Conservation (phyloP, 1,140 invertebrate genomes). For the Meteorus sp. region DNA sequence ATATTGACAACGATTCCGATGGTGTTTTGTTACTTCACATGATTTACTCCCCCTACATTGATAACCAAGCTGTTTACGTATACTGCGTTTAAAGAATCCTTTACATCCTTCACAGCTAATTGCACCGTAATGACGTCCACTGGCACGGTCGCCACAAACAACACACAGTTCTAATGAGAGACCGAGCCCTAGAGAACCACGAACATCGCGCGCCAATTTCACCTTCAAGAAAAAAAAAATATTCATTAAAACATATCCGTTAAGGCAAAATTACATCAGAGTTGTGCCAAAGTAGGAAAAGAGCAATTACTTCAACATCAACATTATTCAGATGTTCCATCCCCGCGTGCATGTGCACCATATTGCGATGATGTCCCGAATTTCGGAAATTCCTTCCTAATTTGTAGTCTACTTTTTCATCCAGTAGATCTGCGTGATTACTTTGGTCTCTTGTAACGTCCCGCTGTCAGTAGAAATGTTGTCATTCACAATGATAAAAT, state of each 20-base stretch:
- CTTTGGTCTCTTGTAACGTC: constrained; percentile 42
- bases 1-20: constrained; percentile 96
- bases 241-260: not conserved
- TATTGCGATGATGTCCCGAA: constrained; percentile 40
- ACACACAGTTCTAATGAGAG: constrained; percentile 81
- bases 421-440: constrained; percentile 43
- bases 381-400: constrained; percentile 45
- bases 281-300: constrained; percentile 7
- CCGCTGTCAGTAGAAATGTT: constrained; percentile 31
- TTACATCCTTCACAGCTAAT: constrained; percentile 93
- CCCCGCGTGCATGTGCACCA: constrained; percentile 43
- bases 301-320: constrained; percentile 43
- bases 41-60: constrained; percentile 92
- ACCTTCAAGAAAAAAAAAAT: constrained; percentile 40
- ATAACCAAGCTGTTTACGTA: constrained; percentile 93
- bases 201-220: constrained; percentile 55
- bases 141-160: constrained; percentile 92
- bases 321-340: constrained; percentile 46
- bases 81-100: constrained; percentile 90
- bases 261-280: too few species aligned
- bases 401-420: constrained; percentile 46
- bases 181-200: constrained; percentile 56
- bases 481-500: not conserved
- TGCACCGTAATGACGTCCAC: constrained; percentile 92
- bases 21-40: constrained; percentile 96